phyloP scores from a whole-genome alignment of 1,140 invertebrate species.

The Rhopalosiphum maidis region DNA sequence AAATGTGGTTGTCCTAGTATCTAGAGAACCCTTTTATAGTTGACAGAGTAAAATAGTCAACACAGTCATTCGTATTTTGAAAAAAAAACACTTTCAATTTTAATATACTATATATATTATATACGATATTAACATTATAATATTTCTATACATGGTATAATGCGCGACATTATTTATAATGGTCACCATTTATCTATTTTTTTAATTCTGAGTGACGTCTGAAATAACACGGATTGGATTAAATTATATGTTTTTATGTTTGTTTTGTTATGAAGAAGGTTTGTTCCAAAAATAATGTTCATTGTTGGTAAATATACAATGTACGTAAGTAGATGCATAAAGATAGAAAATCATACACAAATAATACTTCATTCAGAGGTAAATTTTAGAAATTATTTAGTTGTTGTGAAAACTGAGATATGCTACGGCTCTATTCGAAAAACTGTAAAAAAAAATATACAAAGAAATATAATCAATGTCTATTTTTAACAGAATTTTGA shows the following conservation, averaged over 20 bases:
- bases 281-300: neutral
- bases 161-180: too few species aligned
- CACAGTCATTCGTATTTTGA: too few species aligned
- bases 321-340: neutral
- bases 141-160: too few species aligned
- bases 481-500: neutral
- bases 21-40: neutral
- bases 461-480: neutral
- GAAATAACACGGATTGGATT: neutral
- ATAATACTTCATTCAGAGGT: neutral
- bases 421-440: neutral
- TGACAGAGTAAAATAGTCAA: too few species aligned
- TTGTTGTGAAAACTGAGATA: neutral
- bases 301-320: neutral
- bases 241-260: neutral
- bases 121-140: too few species aligned
- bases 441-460: neutral
- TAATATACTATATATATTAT: too few species aligned
- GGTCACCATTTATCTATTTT: neutral
- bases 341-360: neutral
- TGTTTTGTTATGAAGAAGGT: neutral
- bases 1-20: neutral
- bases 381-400: neutral
- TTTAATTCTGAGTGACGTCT: neutral
- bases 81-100: too few species aligned